Percentiles rank a stretch among this genome's conserved stretches.
These are phyloP conservation scores for Polietes domitor DNA, from an alignment of 2,888 invertebrate species.

Conservation along the genomic window DNA sequence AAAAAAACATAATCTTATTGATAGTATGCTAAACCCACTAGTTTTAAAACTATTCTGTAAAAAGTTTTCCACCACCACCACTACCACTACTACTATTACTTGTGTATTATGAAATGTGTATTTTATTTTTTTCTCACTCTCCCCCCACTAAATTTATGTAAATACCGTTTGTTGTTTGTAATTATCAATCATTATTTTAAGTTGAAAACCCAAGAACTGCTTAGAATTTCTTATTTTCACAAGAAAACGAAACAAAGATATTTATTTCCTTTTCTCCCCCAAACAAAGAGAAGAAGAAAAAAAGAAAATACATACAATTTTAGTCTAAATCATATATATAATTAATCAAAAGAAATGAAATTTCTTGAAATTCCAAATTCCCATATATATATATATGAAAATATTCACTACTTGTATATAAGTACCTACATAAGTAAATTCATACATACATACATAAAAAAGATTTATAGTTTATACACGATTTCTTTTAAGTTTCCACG, in stretches of 20 bases:
- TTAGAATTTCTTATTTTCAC: constrained; percentile 18
- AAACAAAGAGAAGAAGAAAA: not conserved
- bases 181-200: constrained; percentile 6
- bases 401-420: constrained; percentile 28
- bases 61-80: not conserved
- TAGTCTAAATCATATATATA: not conserved
- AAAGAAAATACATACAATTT: constrained; percentile 1
- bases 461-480: not conserved
- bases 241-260: not conserved
- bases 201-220: constrained; percentile 48
- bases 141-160: not conserved
- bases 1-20: constrained; percentile 16
- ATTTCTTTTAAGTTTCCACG: not conserved
- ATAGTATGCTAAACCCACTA: constrained; percentile 14
- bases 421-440: not conserved
- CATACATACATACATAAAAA: not conserved
- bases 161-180: not conserved
- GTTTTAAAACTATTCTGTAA: not conserved
- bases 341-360: constrained; percentile 53
- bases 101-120: not conserved
- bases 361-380: constrained; percentile 50
- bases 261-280: not conserved
- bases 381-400: too few relatives aligned
- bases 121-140: too few relatives aligned
- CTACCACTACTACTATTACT: not conserved